phyloP scores from a whole-genome alignment of 2,888 invertebrate genomes.

The Nysson spinosus region DNA sequence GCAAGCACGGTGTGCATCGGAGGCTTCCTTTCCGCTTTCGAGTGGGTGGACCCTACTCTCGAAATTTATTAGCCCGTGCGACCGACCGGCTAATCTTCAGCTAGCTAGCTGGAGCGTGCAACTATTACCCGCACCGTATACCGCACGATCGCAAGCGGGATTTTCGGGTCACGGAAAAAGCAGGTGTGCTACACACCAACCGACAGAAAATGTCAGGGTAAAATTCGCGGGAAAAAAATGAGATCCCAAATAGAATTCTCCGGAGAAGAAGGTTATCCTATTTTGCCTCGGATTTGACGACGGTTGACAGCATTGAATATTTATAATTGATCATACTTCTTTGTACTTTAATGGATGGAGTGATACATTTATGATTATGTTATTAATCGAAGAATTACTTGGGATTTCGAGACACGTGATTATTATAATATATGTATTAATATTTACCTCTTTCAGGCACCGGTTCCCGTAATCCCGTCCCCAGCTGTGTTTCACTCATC shows the following conservation, averaged over 20 bases:
- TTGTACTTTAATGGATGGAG: too few species aligned
- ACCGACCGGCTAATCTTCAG: conserved; percentile 58
- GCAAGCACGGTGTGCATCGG: conserved; percentile 59
- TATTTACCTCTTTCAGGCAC: conserved; percentile 89
- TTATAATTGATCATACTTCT: too few species aligned
- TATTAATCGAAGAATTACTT: too few species aligned
- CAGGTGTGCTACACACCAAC: conserved; percentile 17
- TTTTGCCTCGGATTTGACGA: too few species aligned
- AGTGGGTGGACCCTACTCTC: conserved; percentile 59
- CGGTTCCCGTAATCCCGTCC: conserved; percentile 86
- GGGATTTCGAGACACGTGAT: too few species aligned
- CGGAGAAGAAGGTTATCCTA: too few species aligned
- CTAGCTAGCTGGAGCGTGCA: conserved; percentile 49
- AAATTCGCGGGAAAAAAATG: too few species aligned
- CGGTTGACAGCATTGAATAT: too few species aligned
- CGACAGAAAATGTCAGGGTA: too few species aligned
- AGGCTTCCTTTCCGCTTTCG: conserved; percentile 65
- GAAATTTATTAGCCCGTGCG: conserved; percentile 63
- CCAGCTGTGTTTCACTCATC: conserved; percentile 83
- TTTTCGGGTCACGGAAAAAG: not conserved
- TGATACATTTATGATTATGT: too few species aligned
- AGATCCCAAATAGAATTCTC: too few species aligned
- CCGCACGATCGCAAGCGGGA: conserved; percentile 26
- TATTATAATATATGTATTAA: conserved; percentile 17
- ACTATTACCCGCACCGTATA: conserved; percentile 51